Conservation (phyloP, 2,113 vertebrate genomes). For the Cephalopterus ornatus region DNA sequence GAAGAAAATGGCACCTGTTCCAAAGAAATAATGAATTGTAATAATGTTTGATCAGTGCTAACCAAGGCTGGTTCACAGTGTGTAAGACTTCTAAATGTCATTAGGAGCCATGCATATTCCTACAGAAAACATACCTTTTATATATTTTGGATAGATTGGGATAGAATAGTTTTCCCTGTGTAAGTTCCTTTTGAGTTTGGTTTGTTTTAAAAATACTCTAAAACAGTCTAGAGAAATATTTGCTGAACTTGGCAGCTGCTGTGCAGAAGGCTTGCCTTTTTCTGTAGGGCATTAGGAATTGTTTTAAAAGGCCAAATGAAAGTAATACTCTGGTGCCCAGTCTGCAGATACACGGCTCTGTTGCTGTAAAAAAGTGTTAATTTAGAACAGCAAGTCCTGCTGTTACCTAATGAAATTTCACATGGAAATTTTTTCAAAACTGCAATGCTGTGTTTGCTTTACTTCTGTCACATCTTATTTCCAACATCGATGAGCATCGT, state of each 20-base stretch:
- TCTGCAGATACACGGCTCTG: background rate
- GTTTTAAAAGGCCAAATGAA: conserved; percentile 11
- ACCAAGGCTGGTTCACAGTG: background rate
- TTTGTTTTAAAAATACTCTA: background rate
- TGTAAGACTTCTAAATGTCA: background rate
- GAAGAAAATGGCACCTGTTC: background rate
- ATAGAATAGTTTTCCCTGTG: background rate
- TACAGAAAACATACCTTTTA: background rate
- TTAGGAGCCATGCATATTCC: background rate
- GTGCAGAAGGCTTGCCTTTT: background rate
- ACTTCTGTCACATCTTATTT: background rate
- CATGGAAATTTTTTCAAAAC: background rate
- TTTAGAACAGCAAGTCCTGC: background rate
- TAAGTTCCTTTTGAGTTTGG: background rate
- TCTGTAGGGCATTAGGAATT: background rate
- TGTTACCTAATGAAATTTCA: background rate
- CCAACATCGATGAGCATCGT: background rate
- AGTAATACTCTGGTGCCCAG: background rate
- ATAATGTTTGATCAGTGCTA: background rate
- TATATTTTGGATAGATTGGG: background rate
- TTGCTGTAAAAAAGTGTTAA: background rate
- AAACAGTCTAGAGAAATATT: background rate
- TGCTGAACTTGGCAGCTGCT: background rate
- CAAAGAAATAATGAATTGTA: background rate
- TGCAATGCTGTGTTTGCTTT: background rate